Evolutionary conservation across 2,113 vertebrate species (phyloP), one percentile per base, ranked within the genome.

Genomic region (Peromyscus californicus): DNA sequence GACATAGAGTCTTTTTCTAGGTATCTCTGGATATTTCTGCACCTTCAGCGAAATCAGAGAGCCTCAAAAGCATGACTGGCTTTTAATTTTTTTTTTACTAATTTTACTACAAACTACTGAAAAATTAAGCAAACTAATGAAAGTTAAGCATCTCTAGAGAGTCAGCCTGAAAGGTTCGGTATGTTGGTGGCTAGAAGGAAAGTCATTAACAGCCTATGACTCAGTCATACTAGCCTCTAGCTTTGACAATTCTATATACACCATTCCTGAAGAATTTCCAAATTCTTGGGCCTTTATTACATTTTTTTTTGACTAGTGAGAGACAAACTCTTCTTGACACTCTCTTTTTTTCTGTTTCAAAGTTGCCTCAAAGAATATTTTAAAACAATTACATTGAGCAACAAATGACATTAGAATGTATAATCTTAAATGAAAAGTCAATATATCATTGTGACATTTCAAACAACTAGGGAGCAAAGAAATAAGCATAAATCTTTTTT

Each of bases 71-170:
- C 13, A 54, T 91, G 39, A 19, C 33, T 63, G 63, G 5, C 8
- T 45, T 36, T 79, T 33, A 21, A 45, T 59, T 63, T 89, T 36
- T 36, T 69, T 70, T 36, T 51, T 33, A 19, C 88, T 95, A 85
- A 95, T 92, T 92, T 5, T 92, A 65, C 93, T 76, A 22, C 42
- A 90, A 96, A 84, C 76, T 42, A 45, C 72, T 93, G 63, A 84
- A 95, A 96, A 51, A 51, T 51, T 51, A 51, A 51, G 51, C 51
- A 51, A 51, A 51, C 51, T 51, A 51, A 11, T 51, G 51, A 51
- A 51, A 51, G 29, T 91, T 96, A 92, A 92, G 59, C 22, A 90
- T 70, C 42, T 84, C 83, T 87, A 93, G 84, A 84, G 92, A 88
- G 84, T 92, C 59, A 92, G n/a, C 75, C 95, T 95, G 75, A 90